Percentiles rank a stretch among this genome's conserved stretches.
These are phyloP conservation scores for Enteromius viviparus DNA, from an alignment of 2,797 vertebrate genomes.

Conservation along the genomic window DNA sequence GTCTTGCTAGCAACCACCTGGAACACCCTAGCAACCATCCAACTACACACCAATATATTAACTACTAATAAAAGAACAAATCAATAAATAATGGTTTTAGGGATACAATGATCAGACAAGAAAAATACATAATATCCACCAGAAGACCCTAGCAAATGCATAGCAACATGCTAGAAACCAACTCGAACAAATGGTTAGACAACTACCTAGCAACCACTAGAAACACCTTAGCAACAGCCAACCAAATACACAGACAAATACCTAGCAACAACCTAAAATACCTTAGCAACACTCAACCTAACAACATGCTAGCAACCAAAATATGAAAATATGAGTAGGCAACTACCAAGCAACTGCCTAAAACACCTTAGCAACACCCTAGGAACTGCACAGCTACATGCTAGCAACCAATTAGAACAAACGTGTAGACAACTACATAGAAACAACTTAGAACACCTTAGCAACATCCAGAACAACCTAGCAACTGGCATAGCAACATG, in stretches of 20 bases:
- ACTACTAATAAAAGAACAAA: background rate
- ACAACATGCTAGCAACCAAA: too few relatives aligned
- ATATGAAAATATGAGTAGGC: too few relatives aligned
- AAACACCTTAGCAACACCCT: background rate
- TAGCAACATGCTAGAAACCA: background rate
- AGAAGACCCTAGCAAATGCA: background rate
- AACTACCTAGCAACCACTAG: background rate
- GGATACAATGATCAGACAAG: background rate
- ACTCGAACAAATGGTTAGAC: background rate
- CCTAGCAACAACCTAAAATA: background rate
- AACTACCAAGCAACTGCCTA: background rate
- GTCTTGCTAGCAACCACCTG: background rate
- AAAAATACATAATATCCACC: background rate
- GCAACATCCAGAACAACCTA: background rate
- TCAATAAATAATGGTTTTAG: background rate
- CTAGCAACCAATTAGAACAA: background rate
- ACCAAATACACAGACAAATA: background rate
- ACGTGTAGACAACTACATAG: background rate
- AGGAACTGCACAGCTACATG: background rate
- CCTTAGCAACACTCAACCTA: too few relatives aligned
- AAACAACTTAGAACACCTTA: background rate
- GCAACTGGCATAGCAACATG: background rate
- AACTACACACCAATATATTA: background rate
- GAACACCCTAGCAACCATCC: constrained; percentile 7
- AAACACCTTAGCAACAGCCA: background rate